Evolutionary conservation across 2,888 invertebrate genomes (phyloP), one percentile per base, ranked within the genome.

Genomic region (Villa cingulata): DNA sequence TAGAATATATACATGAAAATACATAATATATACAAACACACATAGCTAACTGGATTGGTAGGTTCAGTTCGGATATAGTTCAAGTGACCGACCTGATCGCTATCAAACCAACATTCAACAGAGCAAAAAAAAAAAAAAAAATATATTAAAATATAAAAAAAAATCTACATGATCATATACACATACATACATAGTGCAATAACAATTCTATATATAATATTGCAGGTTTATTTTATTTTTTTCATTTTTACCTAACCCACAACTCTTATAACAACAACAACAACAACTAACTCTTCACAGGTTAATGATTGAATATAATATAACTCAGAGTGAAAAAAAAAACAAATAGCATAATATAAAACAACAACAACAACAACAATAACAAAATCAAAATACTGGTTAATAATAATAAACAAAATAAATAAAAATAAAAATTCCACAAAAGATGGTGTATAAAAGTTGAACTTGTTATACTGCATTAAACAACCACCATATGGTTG

Each of bases 401-500:
- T n/a, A n/a, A n/a, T n/a, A n/a, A 32, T 29, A 10, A 29, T 10
- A 29, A 36, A 16, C n/a, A 10, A 37, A 34, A 34, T 34, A 34
- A 5, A 34, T 12, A n/a, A 9, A 34, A 34, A 37, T 5, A 16
- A 37, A 37, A 1, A 37, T 37, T 16, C n/a, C 16, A 37, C 29
- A 32, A 32, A n/a, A 32, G 29, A 32, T 32, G 29, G 29, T 32
- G n/a, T n/a, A n/a, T n/a, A 32, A 32, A 32, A 32, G 29, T 32
- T 32, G 29, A 47, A 47, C 47, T 43, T 16, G 47, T 47, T 48
- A 48, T 48, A 41, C 45, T 29, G 36, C 41, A 42, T 32, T 38
- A n/a, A n/a, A n/a, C n/a, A n/a, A n/a, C 48, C 14, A 43, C 42
- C 49, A 49, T 45, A 49, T 49, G 49, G 45, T 43, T 27, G 49